Evolutionary conservation across 2,113 vertebrate genomes (phyloP), one percentile per base, ranked within the genome.

Genomic region (Anoplopoma fimbria): DNA sequence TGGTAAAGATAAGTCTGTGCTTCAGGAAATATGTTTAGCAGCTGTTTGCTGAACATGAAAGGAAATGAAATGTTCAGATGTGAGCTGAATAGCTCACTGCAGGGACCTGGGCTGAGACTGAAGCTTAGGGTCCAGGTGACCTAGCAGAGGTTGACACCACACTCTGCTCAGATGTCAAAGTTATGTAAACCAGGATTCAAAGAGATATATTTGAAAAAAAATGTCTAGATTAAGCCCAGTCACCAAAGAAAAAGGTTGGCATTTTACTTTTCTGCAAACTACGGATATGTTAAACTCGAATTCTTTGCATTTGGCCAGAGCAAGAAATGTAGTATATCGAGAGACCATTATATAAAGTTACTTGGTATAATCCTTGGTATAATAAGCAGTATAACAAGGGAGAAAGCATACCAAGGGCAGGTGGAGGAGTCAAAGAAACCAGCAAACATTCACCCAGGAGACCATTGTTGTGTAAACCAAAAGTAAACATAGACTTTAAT

Each of bases 1-100:
- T 68, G 67, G 55, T 81, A 33, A 31, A 85, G 72, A 75, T 72
- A 79, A 47, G 71, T 65, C 77, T 80, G 57, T 72, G 75, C 63
- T 87, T 23, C 75, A 88, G 86, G 84, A 93, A 94, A 93, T 93
- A 82, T 90, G 89, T 92, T 89, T 72, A 87, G 86, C 94, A 94
- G 94, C 90, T 94, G 93, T 93, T 76, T 65, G 60, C 72, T 42
- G 69, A 92, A 82, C 51, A 79, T 82, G 69, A 74, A 70, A 86
- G 88, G 91, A 94, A 94, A 92, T 92, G 34, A 93, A 91, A 83
- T 62, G 71, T 77, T 92, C 92, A 93, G 85, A 85, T 90, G 88
- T 85, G 85, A 78, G 81, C 78, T 83, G 74, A 83, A 72, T 31
- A 23, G 42, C 74, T 29, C 25, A 23, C 62, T 64, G 38, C 9